phyloP scores from a whole-genome alignment of 2,113 vertebrate genomes.

The Oryzias woworae region DNA sequence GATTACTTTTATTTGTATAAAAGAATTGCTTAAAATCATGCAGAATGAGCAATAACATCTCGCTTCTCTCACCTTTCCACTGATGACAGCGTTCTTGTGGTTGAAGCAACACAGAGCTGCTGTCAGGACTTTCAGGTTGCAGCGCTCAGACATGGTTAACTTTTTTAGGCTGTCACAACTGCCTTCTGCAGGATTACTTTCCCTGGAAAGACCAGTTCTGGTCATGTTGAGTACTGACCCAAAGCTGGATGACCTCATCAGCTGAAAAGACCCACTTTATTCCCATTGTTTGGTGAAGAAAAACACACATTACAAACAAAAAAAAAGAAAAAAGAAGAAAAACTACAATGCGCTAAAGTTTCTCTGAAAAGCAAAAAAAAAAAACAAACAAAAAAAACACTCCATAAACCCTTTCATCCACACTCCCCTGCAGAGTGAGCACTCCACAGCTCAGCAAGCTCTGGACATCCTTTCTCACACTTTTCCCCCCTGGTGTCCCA shows the following conservation, averaged over 20 bases:
- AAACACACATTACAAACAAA: constrained; percentile 14
- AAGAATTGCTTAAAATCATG: neutral
- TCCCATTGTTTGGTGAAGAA: constrained; percentile 16
- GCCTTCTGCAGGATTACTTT: neutral
- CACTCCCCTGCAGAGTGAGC: constrained; percentile 61
- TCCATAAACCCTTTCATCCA: constrained; percentile 35
- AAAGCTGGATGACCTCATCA: neutral
- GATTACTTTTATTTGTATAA: too few relatives aligned
- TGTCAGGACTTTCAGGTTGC: constrained; percentile 82
- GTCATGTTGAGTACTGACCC: constrained; percentile 3
- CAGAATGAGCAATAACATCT: neutral
- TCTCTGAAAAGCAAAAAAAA: neutral
- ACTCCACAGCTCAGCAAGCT: constrained; percentile 35
- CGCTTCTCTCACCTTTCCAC: constrained; percentile 86
- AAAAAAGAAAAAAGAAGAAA: neutral
- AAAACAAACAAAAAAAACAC: neutral
- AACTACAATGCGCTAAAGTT: neutral
- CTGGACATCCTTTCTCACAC: constrained; percentile 30
- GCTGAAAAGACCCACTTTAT: neutral
- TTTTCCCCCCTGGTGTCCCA: constrained; percentile 47
- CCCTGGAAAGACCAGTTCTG: constrained; percentile 3
- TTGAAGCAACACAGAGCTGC: constrained; percentile 94
- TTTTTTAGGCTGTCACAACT: constrained; percentile 3
- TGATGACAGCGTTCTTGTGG: constrained; percentile 86
- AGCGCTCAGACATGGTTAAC: constrained; percentile 85